phyloP scores from a whole-genome alignment of 2,113 vertebrate genomes.

The Serilophus lunatus region DNA sequence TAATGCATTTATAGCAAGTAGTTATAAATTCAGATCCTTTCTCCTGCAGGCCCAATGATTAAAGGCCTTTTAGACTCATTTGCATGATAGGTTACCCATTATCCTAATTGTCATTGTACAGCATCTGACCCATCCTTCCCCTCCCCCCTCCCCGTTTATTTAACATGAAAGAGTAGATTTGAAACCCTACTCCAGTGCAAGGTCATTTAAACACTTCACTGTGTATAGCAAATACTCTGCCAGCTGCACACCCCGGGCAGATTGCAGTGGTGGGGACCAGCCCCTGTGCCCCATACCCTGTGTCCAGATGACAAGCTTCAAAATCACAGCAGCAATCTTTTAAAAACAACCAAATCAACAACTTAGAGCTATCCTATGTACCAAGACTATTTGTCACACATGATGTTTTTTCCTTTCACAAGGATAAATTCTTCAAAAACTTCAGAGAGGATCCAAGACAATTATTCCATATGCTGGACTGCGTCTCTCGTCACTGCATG shows the following conservation, averaged over 20 bases:
- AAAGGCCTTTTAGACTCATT: conserved; percentile 29
- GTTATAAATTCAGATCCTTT: conserved; percentile 35
- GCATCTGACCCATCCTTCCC: background rate
- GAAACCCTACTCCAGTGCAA: background rate
- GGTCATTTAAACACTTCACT: background rate
- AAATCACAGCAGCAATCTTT: background rate
- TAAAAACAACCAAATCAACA: background rate
- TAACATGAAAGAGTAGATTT: background rate
- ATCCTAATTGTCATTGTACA: conserved; percentile 26
- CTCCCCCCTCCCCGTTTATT: background rate
- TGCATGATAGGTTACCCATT: conserved; percentile 17
- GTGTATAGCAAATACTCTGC: background rate
- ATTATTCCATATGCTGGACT: too few relatives aligned
- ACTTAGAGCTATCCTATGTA: fast-evolving
- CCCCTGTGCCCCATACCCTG: fast-evolving
- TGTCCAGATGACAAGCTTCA: fast-evolving
- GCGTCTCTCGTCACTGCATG: too few relatives aligned
- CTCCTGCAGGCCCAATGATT: background rate
- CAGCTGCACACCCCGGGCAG: background rate
- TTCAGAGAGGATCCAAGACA: background rate
- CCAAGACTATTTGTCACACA: background rate
- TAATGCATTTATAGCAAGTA: conserved; percentile 8
- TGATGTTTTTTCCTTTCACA: background rate
- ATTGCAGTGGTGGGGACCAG: fast-evolving
- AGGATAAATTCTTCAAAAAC: background rate